Conservation (phyloP, 2,888 invertebrate species). For the Habrosyne pyritoides region DNA sequence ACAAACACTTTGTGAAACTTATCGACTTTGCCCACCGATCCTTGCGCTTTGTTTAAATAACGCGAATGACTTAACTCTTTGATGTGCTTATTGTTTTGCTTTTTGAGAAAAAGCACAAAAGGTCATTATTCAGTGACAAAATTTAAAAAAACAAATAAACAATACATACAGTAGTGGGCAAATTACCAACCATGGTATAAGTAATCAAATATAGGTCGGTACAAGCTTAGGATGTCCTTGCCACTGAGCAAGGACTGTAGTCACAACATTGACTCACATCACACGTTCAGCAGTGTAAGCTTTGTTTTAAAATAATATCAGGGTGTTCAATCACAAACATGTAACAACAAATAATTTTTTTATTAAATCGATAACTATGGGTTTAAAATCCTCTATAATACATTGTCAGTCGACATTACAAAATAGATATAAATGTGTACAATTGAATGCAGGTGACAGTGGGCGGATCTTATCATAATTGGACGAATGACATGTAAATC, state of each 20-base stretch:
- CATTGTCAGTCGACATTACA: too few species aligned
- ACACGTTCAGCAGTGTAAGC: not conserved
- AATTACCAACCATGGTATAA: not conserved
- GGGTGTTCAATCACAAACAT: too few species aligned
- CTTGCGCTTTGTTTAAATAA: constrained; percentile 23
- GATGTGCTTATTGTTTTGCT: constrained; percentile 12
- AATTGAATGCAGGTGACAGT: too few species aligned
- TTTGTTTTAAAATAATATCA: too few species aligned
- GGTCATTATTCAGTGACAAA: not conserved
- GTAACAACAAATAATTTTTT: too few species aligned
- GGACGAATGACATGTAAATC: too few species aligned
- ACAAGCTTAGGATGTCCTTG: too few species aligned
- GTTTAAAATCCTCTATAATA: too few species aligned
- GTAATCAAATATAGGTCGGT: too few species aligned
- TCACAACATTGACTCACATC: not conserved
- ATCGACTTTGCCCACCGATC: constrained; percentile 32
- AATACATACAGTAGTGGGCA: not conserved
- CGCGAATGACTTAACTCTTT: constrained; percentile 24
- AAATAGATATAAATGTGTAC: too few species aligned
- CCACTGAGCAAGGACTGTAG: not conserved
- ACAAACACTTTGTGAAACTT: constrained; percentile 39
- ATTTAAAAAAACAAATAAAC: not conserved
- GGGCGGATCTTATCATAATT: too few species aligned
- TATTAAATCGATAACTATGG: too few species aligned
- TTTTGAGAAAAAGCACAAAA: not conserved